phyloP scores from a whole-genome alignment of 2,888 invertebrate species.

The Drosophila neonasuta region DNA sequence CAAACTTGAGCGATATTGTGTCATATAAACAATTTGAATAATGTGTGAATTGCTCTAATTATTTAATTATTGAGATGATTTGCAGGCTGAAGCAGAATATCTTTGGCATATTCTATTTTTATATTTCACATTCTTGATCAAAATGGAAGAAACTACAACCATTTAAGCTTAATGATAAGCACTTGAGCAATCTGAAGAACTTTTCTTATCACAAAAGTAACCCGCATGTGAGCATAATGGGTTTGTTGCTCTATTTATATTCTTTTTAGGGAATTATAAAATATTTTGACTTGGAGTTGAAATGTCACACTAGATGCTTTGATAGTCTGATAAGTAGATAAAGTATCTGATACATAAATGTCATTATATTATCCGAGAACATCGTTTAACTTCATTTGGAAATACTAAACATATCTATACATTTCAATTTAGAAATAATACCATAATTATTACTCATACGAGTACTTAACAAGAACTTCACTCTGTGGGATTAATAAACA shows the following conservation, averaged over 20 bases:
- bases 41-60: not conserved
- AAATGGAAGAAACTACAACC: not conserved
- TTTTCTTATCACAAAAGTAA: conserved; percentile 11
- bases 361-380: not conserved
- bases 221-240: not conserved
- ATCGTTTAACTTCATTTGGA: not conserved
- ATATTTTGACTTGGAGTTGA: not conserved
- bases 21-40: too few relatives aligned
- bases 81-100: not conserved
- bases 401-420: not conserved
- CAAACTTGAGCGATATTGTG: not conserved
- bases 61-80: too few relatives aligned
- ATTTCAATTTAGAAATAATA: not conserved
- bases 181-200: not conserved
- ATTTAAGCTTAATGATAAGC: not conserved
- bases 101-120: too few relatives aligned
- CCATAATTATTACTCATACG: not conserved
- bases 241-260: not conserved
- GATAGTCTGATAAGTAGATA: not conserved
- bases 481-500: not conserved
- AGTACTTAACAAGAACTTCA: not conserved
- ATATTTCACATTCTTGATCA: too few relatives aligned
- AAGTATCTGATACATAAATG: too few relatives aligned
- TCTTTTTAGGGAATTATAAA: not conserved
- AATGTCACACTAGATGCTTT: not conserved